Percentiles rank a stretch among this genome's conserved stretches.
Evolutionary conservation across 2,888 invertebrate species (phyloP).

Genomic region (Cephalotes varians): DNA sequence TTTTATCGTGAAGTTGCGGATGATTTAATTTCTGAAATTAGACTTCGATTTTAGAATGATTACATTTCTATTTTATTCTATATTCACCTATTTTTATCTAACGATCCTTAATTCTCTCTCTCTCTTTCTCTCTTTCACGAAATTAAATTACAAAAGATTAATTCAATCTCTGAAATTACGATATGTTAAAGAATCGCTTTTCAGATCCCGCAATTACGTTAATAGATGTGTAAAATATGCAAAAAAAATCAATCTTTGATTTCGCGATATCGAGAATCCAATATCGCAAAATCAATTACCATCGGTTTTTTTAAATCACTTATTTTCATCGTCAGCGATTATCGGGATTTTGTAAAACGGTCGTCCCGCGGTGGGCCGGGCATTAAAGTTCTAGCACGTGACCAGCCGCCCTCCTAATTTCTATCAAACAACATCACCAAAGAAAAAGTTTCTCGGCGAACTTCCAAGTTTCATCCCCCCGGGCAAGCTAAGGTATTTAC

Average conservation of each 20-base stretch:
- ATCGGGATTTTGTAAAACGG: conserved; percentile 25
- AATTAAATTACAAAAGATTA: not conserved
- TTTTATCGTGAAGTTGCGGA: not conserved
- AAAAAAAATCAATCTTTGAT: not conserved
- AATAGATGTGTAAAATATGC: too few relatives aligned
- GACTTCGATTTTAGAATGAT: not conserved
- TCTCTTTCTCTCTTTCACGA: too few relatives aligned
- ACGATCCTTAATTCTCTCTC: not conserved
- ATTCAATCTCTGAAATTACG: not conserved
- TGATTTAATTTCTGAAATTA: not conserved
- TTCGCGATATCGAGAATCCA: conserved; percentile 2
- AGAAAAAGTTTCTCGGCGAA: conserved; percentile 45
- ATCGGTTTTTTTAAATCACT: conserved; percentile 7
- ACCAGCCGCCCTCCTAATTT: conserved; percentile 43
- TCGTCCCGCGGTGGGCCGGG: not conserved
- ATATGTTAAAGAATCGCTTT: not conserved
- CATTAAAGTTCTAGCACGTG: conserved; percentile 36
- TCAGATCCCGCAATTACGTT: not conserved
- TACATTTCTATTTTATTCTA: not conserved
- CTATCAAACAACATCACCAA: conserved; percentile 43
- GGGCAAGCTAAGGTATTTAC: conserved; percentile 34
- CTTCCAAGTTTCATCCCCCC: conserved; percentile 20
- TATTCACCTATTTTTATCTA: not conserved
- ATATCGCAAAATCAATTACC: conserved; percentile 18
- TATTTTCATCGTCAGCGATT: conserved; percentile 21